Conservation (phyloP, 1,140 invertebrate genomes). For the Drosophila neocordata region DNA sequence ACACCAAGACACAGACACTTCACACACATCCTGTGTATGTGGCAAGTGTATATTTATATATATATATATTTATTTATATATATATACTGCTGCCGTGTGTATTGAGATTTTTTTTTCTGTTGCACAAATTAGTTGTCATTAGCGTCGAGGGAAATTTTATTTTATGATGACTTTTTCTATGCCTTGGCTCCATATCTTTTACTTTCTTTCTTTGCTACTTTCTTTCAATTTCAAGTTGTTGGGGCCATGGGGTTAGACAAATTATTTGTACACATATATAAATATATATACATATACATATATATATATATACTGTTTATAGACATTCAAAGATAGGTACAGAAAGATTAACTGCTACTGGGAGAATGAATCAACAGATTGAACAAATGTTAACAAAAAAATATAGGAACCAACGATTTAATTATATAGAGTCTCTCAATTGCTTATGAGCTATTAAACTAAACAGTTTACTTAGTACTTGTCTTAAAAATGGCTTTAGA, state of each 20-base stretch:
- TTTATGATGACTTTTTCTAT: conserved; percentile 68
- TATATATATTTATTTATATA: conserved; percentile 22
- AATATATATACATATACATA: no score
- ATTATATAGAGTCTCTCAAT: no score
- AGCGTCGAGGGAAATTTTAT: conserved; percentile 76
- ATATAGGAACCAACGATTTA: no score
- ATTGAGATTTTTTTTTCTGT: conserved; percentile 57
- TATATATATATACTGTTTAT: no score
- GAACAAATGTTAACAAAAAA: no score
- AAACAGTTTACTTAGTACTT: no score
- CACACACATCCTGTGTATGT: conserved; percentile 12
- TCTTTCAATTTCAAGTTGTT: conserved; percentile 10
- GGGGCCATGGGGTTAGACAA: background rate
- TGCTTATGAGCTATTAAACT: no score
- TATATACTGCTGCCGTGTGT: conserved; percentile 35
- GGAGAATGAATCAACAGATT: no score
- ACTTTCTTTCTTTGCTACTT: conserved; percentile 25
- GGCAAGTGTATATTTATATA: conserved; percentile 13
- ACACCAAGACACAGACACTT: background rate
- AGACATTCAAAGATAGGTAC: no score
- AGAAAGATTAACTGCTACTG: no score
- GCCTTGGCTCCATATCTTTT: conserved; percentile 41
- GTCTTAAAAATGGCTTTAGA: no score
- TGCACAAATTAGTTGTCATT: conserved; percentile 75
- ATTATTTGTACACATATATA: background rate